phyloP scores from a whole-genome alignment of 2,888 invertebrate genomes.

The Epinotia bilunana region DNA sequence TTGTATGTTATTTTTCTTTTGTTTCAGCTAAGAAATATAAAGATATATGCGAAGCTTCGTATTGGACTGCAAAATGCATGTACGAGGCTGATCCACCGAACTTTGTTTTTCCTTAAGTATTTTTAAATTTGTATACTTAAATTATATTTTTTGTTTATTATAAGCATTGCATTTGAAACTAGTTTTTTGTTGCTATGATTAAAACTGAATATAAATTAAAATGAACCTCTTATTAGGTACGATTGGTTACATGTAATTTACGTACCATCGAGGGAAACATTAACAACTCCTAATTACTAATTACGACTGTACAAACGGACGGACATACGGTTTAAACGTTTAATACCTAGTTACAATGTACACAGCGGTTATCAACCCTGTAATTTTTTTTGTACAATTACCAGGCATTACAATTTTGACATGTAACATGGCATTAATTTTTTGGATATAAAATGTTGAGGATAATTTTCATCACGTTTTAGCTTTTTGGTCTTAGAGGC shows the following conservation, averaged over 20 bases:
- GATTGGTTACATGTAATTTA: constrained; percentile 12
- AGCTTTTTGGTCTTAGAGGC: neutral
- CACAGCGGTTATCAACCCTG: constrained; percentile 10
- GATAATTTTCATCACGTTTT: constrained; percentile 13
- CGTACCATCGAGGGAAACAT: constrained; percentile 1
- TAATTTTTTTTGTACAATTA: constrained; percentile 28
- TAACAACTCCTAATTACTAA: constrained; percentile 10
- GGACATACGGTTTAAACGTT: constrained; percentile 8
- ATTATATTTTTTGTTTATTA: constrained; percentile 13
- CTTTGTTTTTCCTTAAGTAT: constrained; percentile 68
- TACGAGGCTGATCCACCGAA: constrained; percentile 70
- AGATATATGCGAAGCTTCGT: constrained; percentile 73
- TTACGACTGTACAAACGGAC: neutral
- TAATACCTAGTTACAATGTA: constrained; percentile 16
- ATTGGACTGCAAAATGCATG: constrained; percentile 76
- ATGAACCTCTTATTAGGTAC: neutral
- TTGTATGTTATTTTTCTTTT: constrained; percentile 9
- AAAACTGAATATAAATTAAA: neutral
- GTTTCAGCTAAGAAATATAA: constrained; percentile 75
- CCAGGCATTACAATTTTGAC: constrained; percentile 1
- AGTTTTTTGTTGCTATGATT: neutral
- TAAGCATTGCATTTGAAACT: constrained; percentile 13
- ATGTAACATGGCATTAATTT: constrained; percentile 2
- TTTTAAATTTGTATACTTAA: constrained; percentile 40
- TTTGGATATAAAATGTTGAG: constrained; percentile 36